These are phyloP conservation scores for Macrobrachium rosenbergii DNA, from an alignment of 1,140 invertebrate genomes.

Conservation along the genomic window DNA sequence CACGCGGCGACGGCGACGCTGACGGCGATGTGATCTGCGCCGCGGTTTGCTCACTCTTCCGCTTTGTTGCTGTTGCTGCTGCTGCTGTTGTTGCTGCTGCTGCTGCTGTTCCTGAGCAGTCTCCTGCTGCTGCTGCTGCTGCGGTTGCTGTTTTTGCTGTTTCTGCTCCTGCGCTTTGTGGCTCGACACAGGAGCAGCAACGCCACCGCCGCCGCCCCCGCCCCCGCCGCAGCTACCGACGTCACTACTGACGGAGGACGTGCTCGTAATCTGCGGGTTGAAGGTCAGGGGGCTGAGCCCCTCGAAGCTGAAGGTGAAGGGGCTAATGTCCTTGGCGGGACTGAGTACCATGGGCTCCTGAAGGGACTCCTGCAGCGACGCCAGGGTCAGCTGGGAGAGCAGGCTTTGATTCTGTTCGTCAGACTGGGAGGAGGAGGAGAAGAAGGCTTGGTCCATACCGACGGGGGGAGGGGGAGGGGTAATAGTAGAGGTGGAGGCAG, in stretches of 20 bases:
- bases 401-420: neutral
- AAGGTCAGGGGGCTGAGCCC: neutral
- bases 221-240: neutral
- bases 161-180: neutral
- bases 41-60: slow-evolving; percentile 14
- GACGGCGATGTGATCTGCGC: slow-evolving; percentile 44
- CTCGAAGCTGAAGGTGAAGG: neutral
- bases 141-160: neutral
- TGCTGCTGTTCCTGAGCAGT: neutral
- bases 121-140: slow-evolving; percentile 1
- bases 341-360: too few relatives aligned
- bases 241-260: neutral
- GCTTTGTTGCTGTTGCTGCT: slow-evolving; percentile 29
- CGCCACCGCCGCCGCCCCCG: too few relatives aligned
- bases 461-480: neutral
- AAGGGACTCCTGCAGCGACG: neutral
- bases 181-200: neutral
- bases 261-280: slow-evolving; percentile 41
- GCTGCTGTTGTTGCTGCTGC: slow-evolving; percentile 8
- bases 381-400: neutral
- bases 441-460: neutral
- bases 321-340: too few relatives aligned
- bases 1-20: slow-evolving; percentile 44
- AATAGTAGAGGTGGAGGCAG: neutral
- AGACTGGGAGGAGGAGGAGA: neutral